Conservation (phyloP, 2,888 invertebrate genomes). For the Allygus modestus region DNA sequence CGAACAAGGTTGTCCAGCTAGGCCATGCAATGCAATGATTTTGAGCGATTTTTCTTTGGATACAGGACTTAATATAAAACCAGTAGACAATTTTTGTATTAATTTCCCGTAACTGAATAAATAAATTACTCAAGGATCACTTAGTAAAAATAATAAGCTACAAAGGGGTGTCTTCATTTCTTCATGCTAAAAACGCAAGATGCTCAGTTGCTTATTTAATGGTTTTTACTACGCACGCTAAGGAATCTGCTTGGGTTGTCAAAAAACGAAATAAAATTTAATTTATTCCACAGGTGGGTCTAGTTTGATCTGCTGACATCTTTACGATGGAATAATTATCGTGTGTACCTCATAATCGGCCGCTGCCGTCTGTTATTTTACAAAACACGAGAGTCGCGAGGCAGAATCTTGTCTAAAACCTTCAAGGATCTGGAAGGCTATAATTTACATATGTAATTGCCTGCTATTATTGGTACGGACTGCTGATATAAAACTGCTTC, state of each 20-base stretch:
- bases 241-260: background rate
- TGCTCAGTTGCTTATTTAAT: too few relatives aligned
- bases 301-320: conserved; percentile 2
- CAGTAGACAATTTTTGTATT: too few relatives aligned
- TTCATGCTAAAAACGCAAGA: too few relatives aligned
- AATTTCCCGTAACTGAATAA: too few relatives aligned
- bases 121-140: too few relatives aligned
- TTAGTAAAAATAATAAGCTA: too few relatives aligned
- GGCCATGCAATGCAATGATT: too few relatives aligned
- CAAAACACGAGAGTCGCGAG: background rate
- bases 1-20: too few relatives aligned
- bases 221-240: too few relatives aligned
- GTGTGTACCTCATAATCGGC: background rate
- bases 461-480: background rate
- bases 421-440: background rate
- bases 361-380: background rate
- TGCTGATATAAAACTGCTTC: conserved; percentile 8
- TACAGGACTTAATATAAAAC: too few relatives aligned
- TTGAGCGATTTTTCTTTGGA: too few relatives aligned
- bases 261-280: background rate
- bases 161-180: too few relatives aligned
- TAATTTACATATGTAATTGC: conserved; percentile 19
- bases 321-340: conserved; percentile 1
- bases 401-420: conserved; percentile 10
- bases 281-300: background rate